Base-by-base conservation (phyloP, 2,888 invertebrate species). In the Harmothoe impar region DNA sequence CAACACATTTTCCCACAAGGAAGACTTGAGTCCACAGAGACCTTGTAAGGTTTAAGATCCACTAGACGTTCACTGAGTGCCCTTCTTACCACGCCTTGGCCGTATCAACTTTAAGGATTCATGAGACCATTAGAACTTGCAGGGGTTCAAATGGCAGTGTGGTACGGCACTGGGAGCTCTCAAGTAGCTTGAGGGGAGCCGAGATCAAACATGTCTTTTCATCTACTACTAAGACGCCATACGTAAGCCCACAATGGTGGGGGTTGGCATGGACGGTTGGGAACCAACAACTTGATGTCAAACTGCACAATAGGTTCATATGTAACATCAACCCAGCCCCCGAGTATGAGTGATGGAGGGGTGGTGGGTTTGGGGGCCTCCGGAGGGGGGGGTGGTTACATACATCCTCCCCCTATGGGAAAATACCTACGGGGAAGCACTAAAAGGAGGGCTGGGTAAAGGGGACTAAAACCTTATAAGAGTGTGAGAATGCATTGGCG, bases 201-300 rank as follows among this genome's bases (percentile, higher is more conserved):
- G 20, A 62, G 62, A 62, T 62, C 62, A 62, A 62, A 62, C 62
- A 62, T n/a, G 3, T 62, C 62, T 62, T 62, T 62, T 62, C 62
- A 62, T 62, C 62, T 62, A 62, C 62, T n/a, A 62, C 62, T 62
- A 62, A 62, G 62, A 62, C 62, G 23, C 20, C 23, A n/a, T 62
- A n/a, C 23, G 62, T n/a, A n/a, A 20, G 62, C 1, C 62, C 62
- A 62, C 62, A 62, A 62, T 62, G 62, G 62, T 15, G 62, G 20
- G 62, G 20, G 62, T 5, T 12, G 62, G n/a, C 15, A 15, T 5
- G 62, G 62, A n/a, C 62, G 23, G 62, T 62, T 62, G 62, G 20
- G 62, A n/a, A n/a, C 62, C 62, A 62, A 62, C 62, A 62, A 62
- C 62, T 62, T 62, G 62, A 62, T 62, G 62, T 62, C 62, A 62